Conservation (phyloP, 2,888 invertebrate species). For the Bellardia pandia region DNA sequence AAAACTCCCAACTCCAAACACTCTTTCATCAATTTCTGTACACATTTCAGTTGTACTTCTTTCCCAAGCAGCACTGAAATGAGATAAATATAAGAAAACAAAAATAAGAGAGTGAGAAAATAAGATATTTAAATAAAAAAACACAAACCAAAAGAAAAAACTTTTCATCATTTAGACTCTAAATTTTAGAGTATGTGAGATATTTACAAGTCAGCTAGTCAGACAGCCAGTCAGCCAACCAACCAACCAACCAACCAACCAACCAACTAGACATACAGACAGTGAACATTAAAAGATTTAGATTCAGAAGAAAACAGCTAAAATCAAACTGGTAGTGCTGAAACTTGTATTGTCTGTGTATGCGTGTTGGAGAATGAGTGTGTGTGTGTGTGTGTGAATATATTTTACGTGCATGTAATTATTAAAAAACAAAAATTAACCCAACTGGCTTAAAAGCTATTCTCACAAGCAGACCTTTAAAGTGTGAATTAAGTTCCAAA, state of each 20-base stretch:
- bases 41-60: conserved; percentile 35
- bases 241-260: conserved; percentile 31
- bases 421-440: conserved; percentile 41
- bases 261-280: conserved; percentile 48
- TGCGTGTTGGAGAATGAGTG: conserved; percentile 7
- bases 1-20: conserved; percentile 61
- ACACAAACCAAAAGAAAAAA: background rate
- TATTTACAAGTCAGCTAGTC: conserved; percentile 35
- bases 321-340: conserved; percentile 51
- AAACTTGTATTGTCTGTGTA: conserved; percentile 28
- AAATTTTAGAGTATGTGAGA: conserved; percentile 38
- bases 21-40: conserved; percentile 57
- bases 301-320: conserved; percentile 49
- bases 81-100: conserved; percentile 65
- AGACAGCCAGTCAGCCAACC: conserved; percentile 10
- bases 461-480: conserved; percentile 48
- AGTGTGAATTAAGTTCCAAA: conserved; percentile 14
- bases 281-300: conserved; percentile 46
- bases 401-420: conserved; percentile 63
- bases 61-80: conserved; percentile 63
- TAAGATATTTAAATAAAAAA: conserved; percentile 16
- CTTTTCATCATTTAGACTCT: conserved; percentile 43
- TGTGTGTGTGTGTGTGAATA: conserved; percentile 33
- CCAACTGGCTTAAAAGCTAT: conserved; percentile 48
- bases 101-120: conserved; percentile 35